Conservation (phyloP, 1,140 invertebrate genomes). For the Drosophila lacertosa region DNA sequence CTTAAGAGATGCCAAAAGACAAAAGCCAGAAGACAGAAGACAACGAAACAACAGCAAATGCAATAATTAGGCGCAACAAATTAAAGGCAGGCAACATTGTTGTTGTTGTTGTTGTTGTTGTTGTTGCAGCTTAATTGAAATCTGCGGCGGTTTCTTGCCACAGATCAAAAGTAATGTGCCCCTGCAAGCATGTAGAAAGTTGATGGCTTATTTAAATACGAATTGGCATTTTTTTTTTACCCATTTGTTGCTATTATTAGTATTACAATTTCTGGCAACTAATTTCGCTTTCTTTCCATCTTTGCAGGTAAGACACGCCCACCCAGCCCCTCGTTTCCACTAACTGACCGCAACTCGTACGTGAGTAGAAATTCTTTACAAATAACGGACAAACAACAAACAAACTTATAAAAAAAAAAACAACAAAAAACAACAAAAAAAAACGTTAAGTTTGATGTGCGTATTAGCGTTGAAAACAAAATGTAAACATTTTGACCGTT, state of each 20-base stretch:
- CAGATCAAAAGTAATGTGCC: slow-evolving; percentile 38
- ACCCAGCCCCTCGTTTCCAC: slow-evolving; percentile 20
- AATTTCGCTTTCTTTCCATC: slow-evolving; percentile 74
- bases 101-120: slow-evolving; percentile 36
- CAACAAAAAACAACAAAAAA: neutral
- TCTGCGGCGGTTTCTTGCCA: slow-evolving; percentile 33
- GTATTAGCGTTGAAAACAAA: slow-evolving; percentile 71
- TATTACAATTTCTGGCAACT: slow-evolving; percentile 39
- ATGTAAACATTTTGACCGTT: slow-evolving; percentile 73
- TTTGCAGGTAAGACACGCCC: slow-evolving; percentile 63
- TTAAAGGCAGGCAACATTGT: slow-evolving; percentile 46
- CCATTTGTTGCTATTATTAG: slow-evolving; percentile 41
- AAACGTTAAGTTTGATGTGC: slow-evolving; percentile 48
- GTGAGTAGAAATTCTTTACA: slow-evolving; percentile 39
- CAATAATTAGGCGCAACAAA: slow-evolving; percentile 70
- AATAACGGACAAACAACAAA: too few species aligned
- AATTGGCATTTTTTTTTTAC: slow-evolving; percentile 24
- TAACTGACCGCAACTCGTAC: slow-evolving; percentile 65
- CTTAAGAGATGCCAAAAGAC: slow-evolving; percentile 37
- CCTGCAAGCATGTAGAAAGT: slow-evolving; percentile 43
- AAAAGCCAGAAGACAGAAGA: slow-evolving; percentile 45
- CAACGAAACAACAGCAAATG: slow-evolving; percentile 54
- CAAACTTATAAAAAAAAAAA: slow-evolving; percentile 15
- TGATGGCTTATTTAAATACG: slow-evolving; percentile 63
- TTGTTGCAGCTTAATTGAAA: slow-evolving; percentile 53